Evolutionary conservation across 2,888 invertebrate species (phyloP).

Genomic region (Nomada ferruginata): DNA sequence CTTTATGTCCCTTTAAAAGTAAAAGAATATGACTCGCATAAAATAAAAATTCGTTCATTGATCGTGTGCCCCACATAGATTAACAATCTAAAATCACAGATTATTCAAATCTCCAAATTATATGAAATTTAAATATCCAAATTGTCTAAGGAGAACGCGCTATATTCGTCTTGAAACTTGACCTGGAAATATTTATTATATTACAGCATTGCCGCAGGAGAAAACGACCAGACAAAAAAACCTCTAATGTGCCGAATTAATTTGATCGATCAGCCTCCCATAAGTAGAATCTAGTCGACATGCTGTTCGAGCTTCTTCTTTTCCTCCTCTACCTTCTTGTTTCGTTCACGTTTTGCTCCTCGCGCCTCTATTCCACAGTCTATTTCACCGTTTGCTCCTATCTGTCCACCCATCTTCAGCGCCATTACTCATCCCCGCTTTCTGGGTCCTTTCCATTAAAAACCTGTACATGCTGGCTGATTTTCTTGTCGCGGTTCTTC

Average conservation of each 20-base stretch:
- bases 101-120: too few species aligned
- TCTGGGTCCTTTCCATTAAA: slow-evolving; percentile 43
- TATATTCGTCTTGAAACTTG: background rate
- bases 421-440: slow-evolving; percentile 55
- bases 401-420: slow-evolving; percentile 16
- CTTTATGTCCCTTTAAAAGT: too few species aligned
- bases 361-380: slow-evolving; percentile 21
- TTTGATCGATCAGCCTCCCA: slow-evolving; percentile 12
- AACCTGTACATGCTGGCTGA: slow-evolving; percentile 29
- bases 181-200: background rate
- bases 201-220: background rate
- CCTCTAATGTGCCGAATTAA: slow-evolving; percentile 10
- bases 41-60: too few species aligned
- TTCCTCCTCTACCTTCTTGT: slow-evolving; percentile 1
- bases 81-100: too few species aligned
- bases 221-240: background rate
- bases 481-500: slow-evolving; percentile 4
- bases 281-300: slow-evolving; percentile 1
- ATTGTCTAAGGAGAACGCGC: too few species aligned
- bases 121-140: too few species aligned
- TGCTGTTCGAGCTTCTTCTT: background rate
- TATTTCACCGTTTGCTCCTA: slow-evolving; percentile 43
- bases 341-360: slow-evolving; percentile 12
- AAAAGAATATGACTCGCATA: too few species aligned
- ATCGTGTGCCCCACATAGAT: too few species aligned